phyloP scores from a whole-genome alignment of 2,888 invertebrate species.

The Coremacera marginata region DNA sequence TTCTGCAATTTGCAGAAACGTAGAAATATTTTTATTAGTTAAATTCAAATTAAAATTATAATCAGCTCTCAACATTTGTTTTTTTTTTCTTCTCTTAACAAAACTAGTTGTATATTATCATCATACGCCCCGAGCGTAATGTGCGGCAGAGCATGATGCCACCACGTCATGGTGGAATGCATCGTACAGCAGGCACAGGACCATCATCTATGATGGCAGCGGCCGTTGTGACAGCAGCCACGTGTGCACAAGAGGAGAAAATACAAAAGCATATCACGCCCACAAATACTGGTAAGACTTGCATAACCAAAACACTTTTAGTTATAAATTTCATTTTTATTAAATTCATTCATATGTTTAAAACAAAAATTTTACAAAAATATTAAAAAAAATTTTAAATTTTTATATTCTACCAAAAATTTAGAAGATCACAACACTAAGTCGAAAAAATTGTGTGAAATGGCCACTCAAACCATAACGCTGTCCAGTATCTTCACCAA shows the following conservation, averaged over 20 bases:
- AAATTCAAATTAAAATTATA: too few species aligned
- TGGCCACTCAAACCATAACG: conserved; percentile 69
- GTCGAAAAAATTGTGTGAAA: conserved; percentile 67
- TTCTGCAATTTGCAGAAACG: too few species aligned
- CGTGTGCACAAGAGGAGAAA: conserved; percentile 77
- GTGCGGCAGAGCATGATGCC: conserved; percentile 90
- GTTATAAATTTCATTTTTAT: too few species aligned
- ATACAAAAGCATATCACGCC: conserved; percentile 75
- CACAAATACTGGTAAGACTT: conserved; percentile 62
- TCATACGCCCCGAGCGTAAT: conserved; percentile 90
- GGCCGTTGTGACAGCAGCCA: conserved; percentile 76
- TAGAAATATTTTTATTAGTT: too few species aligned
- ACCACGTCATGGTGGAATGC: conserved; percentile 75
- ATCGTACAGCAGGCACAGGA: conserved; percentile 74
- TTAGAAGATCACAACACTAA: conserved; percentile 52
- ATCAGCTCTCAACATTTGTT: conserved; percentile 40
- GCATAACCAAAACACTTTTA: neutral
- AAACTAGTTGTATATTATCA: conserved; percentile 86
- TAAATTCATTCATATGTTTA: neutral
- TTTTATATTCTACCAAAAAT: neutral
- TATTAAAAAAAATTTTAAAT: neutral
- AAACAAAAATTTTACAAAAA: neutral
- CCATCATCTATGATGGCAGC: conserved; percentile 79
- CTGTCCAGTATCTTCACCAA: conserved; percentile 67
- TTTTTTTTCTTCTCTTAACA: neutral